Conservation (phyloP, 2,888 invertebrate genomes). For the Lumbricus terrestris region DNA sequence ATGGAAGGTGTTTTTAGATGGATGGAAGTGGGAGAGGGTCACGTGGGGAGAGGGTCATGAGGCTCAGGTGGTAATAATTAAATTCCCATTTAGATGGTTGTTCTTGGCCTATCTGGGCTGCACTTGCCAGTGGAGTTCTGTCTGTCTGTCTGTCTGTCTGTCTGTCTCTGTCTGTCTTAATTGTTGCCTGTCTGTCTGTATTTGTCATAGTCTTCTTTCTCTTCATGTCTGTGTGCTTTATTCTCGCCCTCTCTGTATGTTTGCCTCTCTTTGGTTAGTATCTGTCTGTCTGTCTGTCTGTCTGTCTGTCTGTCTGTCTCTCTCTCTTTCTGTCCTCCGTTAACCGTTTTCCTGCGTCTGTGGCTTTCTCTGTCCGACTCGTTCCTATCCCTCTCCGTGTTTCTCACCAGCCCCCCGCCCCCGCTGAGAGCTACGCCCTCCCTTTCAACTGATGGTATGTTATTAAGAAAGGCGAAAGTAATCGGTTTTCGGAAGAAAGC, state of each 20-base stretch:
- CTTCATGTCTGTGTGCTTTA: too few relatives aligned
- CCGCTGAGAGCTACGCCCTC: not conserved
- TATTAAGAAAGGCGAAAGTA: not conserved
- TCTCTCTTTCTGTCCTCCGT: not conserved
- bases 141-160: not conserved
- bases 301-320: not conserved
- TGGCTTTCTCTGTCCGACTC: not conserved
- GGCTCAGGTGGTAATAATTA: not conserved
- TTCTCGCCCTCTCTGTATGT: too few relatives aligned
- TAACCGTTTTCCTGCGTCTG: not conserved
- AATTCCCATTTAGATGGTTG: not conserved
- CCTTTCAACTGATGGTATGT: not conserved
- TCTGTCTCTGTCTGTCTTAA: not conserved
- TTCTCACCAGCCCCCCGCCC: too few relatives aligned
- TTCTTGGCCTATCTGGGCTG: not conserved
- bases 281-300: not conserved
- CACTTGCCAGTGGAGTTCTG: not conserved
- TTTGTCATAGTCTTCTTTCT: too few relatives aligned
- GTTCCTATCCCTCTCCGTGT: not conserved
- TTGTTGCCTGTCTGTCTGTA: not conserved
- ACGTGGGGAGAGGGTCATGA: too few relatives aligned
- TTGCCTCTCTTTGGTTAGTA: not conserved
- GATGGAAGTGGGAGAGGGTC: not conserved
- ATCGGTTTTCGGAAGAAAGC: not conserved
- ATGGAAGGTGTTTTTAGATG: not conserved